Percentiles rank a stretch among this genome's conserved stretches.
These are phyloP conservation scores for Calameuta idolon DNA, from an alignment of 2,888 invertebrate genomes.

Conservation along the genomic window DNA sequence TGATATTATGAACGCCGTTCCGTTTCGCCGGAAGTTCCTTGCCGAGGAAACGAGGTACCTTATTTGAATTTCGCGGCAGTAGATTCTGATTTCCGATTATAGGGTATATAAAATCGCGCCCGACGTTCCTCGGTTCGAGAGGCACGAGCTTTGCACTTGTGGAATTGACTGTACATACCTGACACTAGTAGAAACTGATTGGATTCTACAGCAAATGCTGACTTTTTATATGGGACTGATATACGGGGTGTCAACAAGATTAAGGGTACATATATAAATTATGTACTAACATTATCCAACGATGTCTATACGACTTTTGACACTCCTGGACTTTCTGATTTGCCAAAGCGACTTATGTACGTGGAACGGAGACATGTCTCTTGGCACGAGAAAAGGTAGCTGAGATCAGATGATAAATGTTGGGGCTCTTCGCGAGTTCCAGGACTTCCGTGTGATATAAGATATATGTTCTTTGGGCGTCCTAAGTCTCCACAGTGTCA, in stretches of 20 bases:
- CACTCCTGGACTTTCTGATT: neutral
- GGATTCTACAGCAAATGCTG: too few species aligned
- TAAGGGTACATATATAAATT: neutral
- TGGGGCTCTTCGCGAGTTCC: neutral
- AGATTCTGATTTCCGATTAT: neutral
- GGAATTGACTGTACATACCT: too few species aligned
- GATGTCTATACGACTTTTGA: neutral
- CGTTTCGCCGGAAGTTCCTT: constrained; percentile 11
- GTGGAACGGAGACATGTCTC: neutral
- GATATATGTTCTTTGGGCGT: neutral
- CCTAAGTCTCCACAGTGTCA: neutral
- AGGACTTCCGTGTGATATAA: neutral
- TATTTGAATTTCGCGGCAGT: constrained; percentile 14
- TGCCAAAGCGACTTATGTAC: neutral
- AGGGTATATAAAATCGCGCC: neutral
- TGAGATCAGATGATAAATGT: neutral
- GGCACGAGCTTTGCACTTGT: neutral
- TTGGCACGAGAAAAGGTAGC: neutral
- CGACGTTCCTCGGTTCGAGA: neutral
- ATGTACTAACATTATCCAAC: neutral
- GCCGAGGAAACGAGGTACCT: neutral
- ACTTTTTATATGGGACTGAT: too few species aligned
- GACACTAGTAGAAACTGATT: too few species aligned
- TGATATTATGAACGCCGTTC: constrained; percentile 22
- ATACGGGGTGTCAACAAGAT: neutral